Percentiles rank a stretch among this genome's conserved stretches.
phyloP scores from a whole-genome alignment of 2,888 invertebrate genomes.

The Charanyca ferruginea region DNA sequence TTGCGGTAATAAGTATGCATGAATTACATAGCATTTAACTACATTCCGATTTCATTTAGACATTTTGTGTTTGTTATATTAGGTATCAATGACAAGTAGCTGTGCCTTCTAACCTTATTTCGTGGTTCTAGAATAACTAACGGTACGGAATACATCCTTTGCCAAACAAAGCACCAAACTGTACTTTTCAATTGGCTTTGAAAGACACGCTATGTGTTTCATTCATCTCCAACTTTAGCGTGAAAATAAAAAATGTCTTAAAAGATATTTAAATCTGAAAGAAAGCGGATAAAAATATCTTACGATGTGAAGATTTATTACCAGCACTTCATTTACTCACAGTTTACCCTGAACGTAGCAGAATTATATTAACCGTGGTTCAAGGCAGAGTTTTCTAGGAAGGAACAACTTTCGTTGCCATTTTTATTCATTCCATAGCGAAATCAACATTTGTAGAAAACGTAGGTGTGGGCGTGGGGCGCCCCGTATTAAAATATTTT shows the following conservation, averaged over 20 bases:
- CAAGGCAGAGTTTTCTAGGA: slow-evolving; percentile 52
- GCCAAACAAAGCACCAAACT: slow-evolving; percentile 8
- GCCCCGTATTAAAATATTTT: slow-evolving; percentile 90
- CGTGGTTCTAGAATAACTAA: not conserved
- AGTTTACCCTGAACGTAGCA: slow-evolving; percentile 51
- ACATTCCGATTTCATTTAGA: slow-evolving; percentile 7
- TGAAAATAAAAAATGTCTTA: slow-evolving; percentile 43
- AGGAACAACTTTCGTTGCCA: slow-evolving; percentile 58
- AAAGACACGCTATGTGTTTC: slow-evolving; percentile 12
- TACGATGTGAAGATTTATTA: slow-evolving; percentile 57
- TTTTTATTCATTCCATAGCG: slow-evolving; percentile 79
- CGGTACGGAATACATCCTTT: not conserved
- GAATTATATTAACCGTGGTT: slow-evolving; percentile 55
- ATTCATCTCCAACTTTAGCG: slow-evolving; percentile 25
- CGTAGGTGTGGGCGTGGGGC: slow-evolving; percentile 81
- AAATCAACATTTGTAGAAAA: slow-evolving; percentile 88
- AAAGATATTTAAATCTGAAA: slow-evolving; percentile 48
- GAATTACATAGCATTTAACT: not conserved
- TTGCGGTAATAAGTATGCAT: slow-evolving; percentile 14
- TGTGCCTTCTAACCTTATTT: not conserved
- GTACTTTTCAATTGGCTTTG: slow-evolving; percentile 22
- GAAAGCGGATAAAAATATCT: slow-evolving; percentile 55
- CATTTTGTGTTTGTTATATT: slow-evolving; percentile 11
- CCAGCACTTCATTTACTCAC: slow-evolving; percentile 56
- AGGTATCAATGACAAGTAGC: not conserved